phyloP scores from a whole-genome alignment of 2,797 vertebrate species.

The Halcyon leucocephala region DNA sequence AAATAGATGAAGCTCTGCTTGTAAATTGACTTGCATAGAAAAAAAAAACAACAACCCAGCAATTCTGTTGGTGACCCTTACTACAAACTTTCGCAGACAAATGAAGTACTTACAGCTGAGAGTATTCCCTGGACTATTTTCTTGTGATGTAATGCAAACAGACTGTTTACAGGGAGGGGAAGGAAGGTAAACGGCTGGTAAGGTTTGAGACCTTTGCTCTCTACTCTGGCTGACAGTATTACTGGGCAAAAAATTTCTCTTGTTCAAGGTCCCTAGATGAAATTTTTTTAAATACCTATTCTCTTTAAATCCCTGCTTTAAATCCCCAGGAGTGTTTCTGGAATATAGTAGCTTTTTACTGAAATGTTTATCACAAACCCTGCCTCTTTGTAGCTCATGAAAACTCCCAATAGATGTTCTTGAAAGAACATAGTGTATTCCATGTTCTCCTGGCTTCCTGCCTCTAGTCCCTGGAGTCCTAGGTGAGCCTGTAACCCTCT shows the following conservation, averaged over 20 bases:
- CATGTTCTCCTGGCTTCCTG: not conserved
- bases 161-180: not conserved
- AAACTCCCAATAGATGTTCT: not conserved
- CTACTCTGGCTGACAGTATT: not conserved
- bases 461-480: not conserved
- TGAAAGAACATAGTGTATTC: not conserved
- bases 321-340: not conserved
- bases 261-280: not conserved
- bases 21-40: not conserved
- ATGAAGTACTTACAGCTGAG: not conserved
- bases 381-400: not conserved
- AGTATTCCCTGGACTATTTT: not conserved
- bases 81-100: not conserved
- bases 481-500: not conserved
- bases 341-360: not conserved
- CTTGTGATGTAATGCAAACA: not conserved
- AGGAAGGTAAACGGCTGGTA: not conserved
- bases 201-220: not conserved
- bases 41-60: not conserved
- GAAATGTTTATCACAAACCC: not conserved
- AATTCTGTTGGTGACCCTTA: not conserved
- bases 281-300: not conserved
- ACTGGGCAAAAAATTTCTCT: not conserved
- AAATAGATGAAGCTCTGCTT: not conserved
- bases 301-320: no score